These are phyloP conservation scores for Chiloscyllium punctatum DNA, from an alignment of 2,797 vertebrate species.

Conservation along the genomic window DNA sequence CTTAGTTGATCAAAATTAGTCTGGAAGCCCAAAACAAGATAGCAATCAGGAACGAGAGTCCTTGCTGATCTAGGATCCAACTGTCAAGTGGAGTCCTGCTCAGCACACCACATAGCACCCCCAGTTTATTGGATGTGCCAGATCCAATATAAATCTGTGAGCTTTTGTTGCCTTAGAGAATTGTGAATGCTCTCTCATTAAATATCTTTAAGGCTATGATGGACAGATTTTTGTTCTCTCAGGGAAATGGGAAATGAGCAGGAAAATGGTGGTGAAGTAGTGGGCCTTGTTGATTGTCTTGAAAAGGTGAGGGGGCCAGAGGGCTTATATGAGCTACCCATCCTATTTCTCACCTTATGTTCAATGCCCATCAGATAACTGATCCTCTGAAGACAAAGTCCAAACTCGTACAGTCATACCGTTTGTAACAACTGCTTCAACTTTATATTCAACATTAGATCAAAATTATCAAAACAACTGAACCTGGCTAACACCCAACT, in stretches of 20 bases:
- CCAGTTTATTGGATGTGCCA: background rate
- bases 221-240: background rate
- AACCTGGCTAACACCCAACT: background rate
- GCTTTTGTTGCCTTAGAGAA: background rate
- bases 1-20: no score
- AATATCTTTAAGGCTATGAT: background rate
- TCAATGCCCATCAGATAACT: background rate
- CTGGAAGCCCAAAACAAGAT: background rate
- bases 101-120: background rate
- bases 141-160: background rate
- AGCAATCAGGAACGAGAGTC: background rate
- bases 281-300: background rate
- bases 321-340: background rate
- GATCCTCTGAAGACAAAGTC: background rate
- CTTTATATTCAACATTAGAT: background rate
- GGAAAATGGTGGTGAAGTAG: background rate
- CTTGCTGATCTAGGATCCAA: background rate
- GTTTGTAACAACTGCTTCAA: background rate
- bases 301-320: background rate
- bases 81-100: background rate
- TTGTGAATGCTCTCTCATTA: background rate
- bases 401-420: background rate
- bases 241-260: background rate
- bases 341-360: background rate
- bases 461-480: background rate